Evolutionary conservation across 2,113 vertebrate species (phyloP).

Genomic region (Stigmatopora argus): DNA sequence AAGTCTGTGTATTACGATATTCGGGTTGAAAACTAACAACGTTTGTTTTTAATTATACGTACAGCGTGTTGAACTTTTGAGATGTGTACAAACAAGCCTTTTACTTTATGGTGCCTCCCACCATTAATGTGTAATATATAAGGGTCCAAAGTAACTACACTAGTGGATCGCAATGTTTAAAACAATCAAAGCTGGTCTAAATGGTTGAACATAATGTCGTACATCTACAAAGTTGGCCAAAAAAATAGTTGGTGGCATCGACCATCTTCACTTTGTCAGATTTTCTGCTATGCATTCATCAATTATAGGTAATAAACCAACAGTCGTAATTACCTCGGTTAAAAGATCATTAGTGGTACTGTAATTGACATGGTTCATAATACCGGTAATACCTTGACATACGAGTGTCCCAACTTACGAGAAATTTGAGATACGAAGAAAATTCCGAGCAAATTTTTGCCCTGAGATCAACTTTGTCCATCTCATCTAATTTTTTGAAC

Average conservation of each 20-base stretch:
- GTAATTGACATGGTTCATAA: too few relatives aligned
- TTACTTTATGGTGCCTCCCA: neutral
- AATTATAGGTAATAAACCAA: too few relatives aligned
- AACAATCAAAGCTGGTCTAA: neutral
- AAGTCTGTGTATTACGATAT: constrained; percentile 10
- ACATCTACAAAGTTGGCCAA: neutral
- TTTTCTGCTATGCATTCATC: too few relatives aligned
- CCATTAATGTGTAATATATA: neutral
- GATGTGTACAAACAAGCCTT: neutral
- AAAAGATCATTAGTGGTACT: too few relatives aligned
- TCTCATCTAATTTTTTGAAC: too few relatives aligned
- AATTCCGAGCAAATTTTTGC: too few relatives aligned
- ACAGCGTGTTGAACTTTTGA: neutral
- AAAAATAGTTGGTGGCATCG: neutral
- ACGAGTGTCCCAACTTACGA: too few relatives aligned
- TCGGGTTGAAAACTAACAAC: neutral
- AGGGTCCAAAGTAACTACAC: neutral
- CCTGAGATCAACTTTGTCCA: too few relatives aligned
- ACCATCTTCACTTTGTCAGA: too few relatives aligned
- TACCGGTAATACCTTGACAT: too few relatives aligned
- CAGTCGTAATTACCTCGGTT: too few relatives aligned
- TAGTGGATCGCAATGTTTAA: neutral
- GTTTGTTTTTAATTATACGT: neutral
- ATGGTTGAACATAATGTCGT: neutral
- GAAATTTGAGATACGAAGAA: too few relatives aligned